Base-by-base conservation (phyloP, 1,140 invertebrate genomes). In the Holcopasites calliopsidis region DNA sequence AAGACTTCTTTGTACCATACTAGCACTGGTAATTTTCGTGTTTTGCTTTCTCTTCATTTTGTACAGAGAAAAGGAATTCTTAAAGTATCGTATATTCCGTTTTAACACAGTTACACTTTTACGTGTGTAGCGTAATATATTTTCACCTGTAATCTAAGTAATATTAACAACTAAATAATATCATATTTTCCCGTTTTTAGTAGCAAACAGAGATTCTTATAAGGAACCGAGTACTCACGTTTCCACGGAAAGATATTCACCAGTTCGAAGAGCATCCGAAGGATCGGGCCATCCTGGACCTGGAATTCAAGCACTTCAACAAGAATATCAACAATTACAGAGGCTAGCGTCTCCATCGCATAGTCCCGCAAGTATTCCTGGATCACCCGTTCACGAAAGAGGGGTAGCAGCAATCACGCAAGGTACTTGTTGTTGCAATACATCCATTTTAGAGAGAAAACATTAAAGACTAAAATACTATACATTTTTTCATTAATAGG, bases 241-340 rank as follows among this genome's bases (percentile, higher is more conserved):
- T 65, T 82, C 90, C n/a, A 93, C 93, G 44, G 97, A 97, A 91
- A 93, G 97, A 65, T 98, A 97, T 89, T 97, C 96, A 74, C 97
- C 97, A 1, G 97, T 98, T 16, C 93, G 98, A 50, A 93, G 98
- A 80, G 97, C 97, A 35, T 97, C 96, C 75, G 97, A 98, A 91
- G 96, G 95, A 38, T 94, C 93, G 0, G 93, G 88, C 81, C 93
- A 78, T 83, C 92, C 89, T 80, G 92, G 90, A 87, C 94, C 89
- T 89, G 94, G 92, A 65, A 94, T 90, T 84, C 91, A 90, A 76
- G 93, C 93, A 28, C 92, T 94, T 47, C 93, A 96, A 75, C 94
- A 96, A 84, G 95, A 96, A 88, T 95, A 95, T 87, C 95, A 95
- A 79, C 93, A 95, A 77, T 88, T 95, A 50, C 94, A 95, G 88